phyloP scores from a whole-genome alignment of 2,113 vertebrate genomes.

The Acanthisitta chloris region DNA sequence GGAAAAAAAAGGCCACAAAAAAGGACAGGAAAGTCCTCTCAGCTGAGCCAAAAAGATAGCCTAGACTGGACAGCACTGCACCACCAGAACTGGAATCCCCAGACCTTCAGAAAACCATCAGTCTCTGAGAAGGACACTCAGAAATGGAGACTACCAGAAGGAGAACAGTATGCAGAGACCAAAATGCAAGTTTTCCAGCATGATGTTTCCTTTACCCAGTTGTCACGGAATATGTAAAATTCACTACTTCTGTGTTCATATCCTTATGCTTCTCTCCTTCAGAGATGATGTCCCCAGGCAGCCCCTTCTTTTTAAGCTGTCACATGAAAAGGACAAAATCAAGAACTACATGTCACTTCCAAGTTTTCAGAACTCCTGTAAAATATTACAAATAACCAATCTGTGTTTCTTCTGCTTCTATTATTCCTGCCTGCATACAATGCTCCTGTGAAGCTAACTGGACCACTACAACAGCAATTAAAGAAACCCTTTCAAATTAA shows the following conservation, averaged over 20 bases:
- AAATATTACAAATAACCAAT: background rate
- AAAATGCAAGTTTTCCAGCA: background rate
- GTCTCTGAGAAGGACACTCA: background rate
- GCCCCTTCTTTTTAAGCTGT: background rate
- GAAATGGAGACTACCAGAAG: background rate
- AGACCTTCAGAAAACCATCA: background rate
- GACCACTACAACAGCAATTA: background rate
- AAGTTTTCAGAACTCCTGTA: background rate
- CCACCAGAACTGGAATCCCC: background rate
- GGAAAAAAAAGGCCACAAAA: background rate
- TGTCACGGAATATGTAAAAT: background rate
- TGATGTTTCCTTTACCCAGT: background rate
- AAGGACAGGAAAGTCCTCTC: background rate
- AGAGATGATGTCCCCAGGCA: fast-evolving
- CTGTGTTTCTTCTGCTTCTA: background rate
- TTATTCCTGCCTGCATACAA: background rate
- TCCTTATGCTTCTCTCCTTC: background rate
- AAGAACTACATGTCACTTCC: background rate
- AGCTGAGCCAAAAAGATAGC: background rate
- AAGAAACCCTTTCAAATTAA: background rate
- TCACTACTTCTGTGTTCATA: background rate
- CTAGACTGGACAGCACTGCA: background rate
- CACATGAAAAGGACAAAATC: background rate
- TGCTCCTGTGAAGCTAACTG: background rate
- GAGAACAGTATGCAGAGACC: background rate